These are phyloP conservation scores for Notechis scutatus DNA, from an alignment of 2,113 vertebrate species.

Conservation along the genomic window DNA sequence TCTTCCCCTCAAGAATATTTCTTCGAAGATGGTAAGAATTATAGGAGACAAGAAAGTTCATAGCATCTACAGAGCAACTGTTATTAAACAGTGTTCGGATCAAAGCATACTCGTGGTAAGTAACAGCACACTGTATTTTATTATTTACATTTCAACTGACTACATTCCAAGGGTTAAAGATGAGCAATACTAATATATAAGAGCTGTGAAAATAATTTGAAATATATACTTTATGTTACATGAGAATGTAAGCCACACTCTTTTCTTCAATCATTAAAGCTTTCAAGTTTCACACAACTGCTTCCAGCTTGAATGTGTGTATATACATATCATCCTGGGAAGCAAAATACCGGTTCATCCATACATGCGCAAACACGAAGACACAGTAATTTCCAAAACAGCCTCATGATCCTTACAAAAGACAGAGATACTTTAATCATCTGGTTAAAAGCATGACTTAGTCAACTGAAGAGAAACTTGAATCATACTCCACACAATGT, in stretches of 20 bases:
- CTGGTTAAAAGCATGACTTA: neutral
- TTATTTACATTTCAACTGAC: neutral
- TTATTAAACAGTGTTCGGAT: neutral
- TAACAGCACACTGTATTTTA: neutral
- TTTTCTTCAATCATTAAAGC: neutral
- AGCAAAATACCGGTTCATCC: neutral
- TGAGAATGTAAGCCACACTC: neutral
- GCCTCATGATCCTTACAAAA: neutral
- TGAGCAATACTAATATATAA: neutral
- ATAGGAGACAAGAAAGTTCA: neutral
- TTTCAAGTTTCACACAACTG: neutral
- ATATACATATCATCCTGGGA: neutral
- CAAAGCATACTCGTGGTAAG: neutral
- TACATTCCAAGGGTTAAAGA: neutral
- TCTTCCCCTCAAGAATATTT: neutral
- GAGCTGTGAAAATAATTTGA: neutral
- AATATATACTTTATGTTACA: neutral
- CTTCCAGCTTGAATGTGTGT: neutral
- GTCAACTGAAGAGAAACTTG: neutral
- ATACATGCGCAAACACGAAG: neutral
- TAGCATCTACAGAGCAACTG: neutral
- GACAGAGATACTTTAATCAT: neutral
- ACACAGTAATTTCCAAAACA: neutral
- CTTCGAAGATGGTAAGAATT: neutral
- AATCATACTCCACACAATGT: neutral